These are phyloP conservation scores for Ranitomeya imitator DNA, from an alignment of 2,113 vertebrate species.

Conservation along the genomic window DNA sequence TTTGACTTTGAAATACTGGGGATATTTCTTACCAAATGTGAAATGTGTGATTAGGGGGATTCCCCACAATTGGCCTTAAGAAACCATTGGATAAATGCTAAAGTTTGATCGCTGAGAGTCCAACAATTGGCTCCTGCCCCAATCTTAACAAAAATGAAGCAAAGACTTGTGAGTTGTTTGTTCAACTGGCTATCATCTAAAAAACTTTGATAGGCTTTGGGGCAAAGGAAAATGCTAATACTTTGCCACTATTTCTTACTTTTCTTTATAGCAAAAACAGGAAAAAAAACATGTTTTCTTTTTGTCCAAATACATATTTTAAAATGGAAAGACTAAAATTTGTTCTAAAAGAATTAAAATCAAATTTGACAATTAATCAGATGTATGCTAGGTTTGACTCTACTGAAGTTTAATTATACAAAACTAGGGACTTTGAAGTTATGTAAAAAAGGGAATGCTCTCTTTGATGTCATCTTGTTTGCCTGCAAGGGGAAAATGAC, in stretches of 20 bases:
- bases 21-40: no score
- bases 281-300: background rate
- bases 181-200: no score
- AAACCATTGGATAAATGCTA: no score
- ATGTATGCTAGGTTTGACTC: background rate
- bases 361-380: slow-evolving; percentile 36
- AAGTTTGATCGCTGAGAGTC: no score
- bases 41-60: no score
- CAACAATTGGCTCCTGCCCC: no score
- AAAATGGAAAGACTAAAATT: background rate
- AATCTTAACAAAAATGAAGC: no score
- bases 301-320: slow-evolving; percentile 3
- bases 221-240: background rate
- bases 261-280: no score
- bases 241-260: background rate
- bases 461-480: slow-evolving; percentile 48
- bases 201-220: no score
- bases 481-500: slow-evolving; percentile 36
- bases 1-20: no score
- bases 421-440: slow-evolving; percentile 44
- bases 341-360: background rate
- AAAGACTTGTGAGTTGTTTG: no score
- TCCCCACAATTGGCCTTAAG: no score
- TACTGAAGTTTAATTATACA: slow-evolving; percentile 43
- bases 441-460: slow-evolving; percentile 29